Base-by-base conservation (phyloP, 2,888 invertebrate species). In the Melanargia galathea region DNA sequence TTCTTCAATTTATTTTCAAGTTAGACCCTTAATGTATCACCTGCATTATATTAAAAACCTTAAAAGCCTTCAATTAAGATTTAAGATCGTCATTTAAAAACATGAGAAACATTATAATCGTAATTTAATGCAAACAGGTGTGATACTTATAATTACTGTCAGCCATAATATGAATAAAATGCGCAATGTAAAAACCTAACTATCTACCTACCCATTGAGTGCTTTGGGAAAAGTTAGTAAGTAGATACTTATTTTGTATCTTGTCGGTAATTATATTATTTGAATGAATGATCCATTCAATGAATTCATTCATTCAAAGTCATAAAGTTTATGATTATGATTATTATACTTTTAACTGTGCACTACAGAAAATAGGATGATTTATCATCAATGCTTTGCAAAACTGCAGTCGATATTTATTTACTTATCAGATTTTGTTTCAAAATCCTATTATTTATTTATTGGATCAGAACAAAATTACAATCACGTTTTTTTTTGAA, bases 1-100 rank as follows among this genome's bases (percentile, higher is more conserved):
- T 30, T 6, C 30, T 30, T 30, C 8, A 6, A 30, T 6, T 30
- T 30, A 30, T 30, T 30, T 30, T 30, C 30, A 30, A 30, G 30
- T 6, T 30, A 30, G 8, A 6, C 30, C 30, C 30, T 6, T 30
- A 30, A 30, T 30, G 8, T 30, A 2, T 30, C n/a, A 24, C 33
- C 20, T 4, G 26, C 22, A 46, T 24, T 11, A 11, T 38, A 62
- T 62, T 63, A 48, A 62, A 26, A 35, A 66, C 52, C 60, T 56
- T 60, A 65, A 18, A 0, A 2, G 0, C 1, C 35, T 33, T 0
- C 13, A 7, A 52, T 46, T 66, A 61, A 49, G 48, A 43, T 43
- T 48, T 26, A 48, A 24, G 11, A 8, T 43, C 43, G 0, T n/a
- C 18, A 16, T 11, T n/a, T 43, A 18, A 33, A 30, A 20, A 18